phyloP scores from a whole-genome alignment of 2,888 invertebrate species.

The Cistogaster globosa region DNA sequence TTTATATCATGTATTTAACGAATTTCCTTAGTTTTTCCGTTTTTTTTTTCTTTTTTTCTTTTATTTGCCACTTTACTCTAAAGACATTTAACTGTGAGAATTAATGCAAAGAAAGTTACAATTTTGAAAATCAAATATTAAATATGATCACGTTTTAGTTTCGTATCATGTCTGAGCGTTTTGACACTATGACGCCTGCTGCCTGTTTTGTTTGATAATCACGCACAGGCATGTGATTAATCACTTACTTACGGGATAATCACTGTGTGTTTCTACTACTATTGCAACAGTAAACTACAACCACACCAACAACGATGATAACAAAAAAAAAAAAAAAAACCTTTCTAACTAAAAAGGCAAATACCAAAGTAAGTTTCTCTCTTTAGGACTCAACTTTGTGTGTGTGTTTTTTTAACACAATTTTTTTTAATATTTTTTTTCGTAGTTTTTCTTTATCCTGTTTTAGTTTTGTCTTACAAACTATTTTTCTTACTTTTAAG shows the following conservation, averaged over 20 bases:
- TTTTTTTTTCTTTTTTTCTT: not conserved
- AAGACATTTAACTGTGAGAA: not conserved
- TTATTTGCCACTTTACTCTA: not conserved
- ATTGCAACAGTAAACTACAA: slow-evolving; percentile 1
- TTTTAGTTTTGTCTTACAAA: slow-evolving; percentile 24
- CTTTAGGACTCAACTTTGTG: slow-evolving; percentile 13
- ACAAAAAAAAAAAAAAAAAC: slow-evolving; percentile 11
- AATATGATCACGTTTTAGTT: slow-evolving; percentile 70
- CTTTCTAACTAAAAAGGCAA: slow-evolving; percentile 11
- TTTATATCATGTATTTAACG: slow-evolving; percentile 63
- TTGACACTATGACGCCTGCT: slow-evolving; percentile 61
- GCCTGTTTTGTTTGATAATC: slow-evolving; percentile 71
- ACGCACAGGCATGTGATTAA: slow-evolving; percentile 80
- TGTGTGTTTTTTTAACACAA: not conserved
- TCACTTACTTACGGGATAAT: slow-evolving; percentile 76
- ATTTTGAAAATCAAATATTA: slow-evolving; percentile 67
- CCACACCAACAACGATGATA: not conserved
- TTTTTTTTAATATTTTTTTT: slow-evolving; percentile 6
- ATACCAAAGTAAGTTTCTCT: slow-evolving; percentile 42
- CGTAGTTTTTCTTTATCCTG: not conserved
- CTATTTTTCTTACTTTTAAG: slow-evolving; percentile 7
- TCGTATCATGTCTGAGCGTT: slow-evolving; percentile 60
- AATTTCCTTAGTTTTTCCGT: slow-evolving; percentile 19
- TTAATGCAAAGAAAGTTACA: slow-evolving; percentile 38
- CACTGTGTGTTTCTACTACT: slow-evolving; percentile 56